Base-by-base conservation (phyloP, 92 coral and sea anemone species). In the Porites divaricata region DNA sequence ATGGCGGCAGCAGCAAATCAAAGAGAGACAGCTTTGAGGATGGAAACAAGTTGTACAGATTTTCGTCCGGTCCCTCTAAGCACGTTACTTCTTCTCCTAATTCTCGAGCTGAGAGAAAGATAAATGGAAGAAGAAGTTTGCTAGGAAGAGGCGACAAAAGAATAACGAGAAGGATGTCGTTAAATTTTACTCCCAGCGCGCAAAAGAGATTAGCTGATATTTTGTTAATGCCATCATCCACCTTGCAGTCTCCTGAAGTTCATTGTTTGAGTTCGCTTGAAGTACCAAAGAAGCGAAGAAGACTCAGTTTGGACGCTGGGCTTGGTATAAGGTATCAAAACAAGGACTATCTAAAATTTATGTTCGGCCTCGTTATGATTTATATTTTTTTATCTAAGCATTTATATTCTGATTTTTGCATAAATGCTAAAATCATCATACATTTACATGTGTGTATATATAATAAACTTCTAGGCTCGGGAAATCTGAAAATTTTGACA, bases 31-130 rank as follows among this genome's bases (percentile, higher is more conserved):
- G 65, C 52, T 96, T 90, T 75, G 96, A 93, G 23, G 89, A 84
- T 49, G 83, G 86, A 14, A 90, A 80, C 74, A 85, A 76, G 65
- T 64, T 94, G 71, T 94, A 91, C 67, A 85, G 98, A 35, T 94
- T 94, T 64, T 86, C 80, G 17, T 72, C 86, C 7, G 57, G 71
- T 61, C 10, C 14, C 12, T 58, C 26, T 8, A 24, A 79, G 50
- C 75, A 16, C n/a, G 19, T 8, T 5, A 2, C 51, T 82, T 15
- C 72, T 59, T 82, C 79, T 15, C 86, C 59, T 57, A n/a, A n/a
- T n/a, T 61, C 64, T 82, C 88, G 64, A 51, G 68, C 13, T 16
- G 70, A 41, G 75, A 80, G 57, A 67, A 86, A 77, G 6, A 57
- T 12, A 80, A 88, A 58, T 75, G 51, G 87, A 84, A 75, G 87